Percentiles rank a stretch among this genome's conserved stretches.
Conservation (phyloP, 2,113 vertebrate species). For the Heptranchias perlo region DNA sequence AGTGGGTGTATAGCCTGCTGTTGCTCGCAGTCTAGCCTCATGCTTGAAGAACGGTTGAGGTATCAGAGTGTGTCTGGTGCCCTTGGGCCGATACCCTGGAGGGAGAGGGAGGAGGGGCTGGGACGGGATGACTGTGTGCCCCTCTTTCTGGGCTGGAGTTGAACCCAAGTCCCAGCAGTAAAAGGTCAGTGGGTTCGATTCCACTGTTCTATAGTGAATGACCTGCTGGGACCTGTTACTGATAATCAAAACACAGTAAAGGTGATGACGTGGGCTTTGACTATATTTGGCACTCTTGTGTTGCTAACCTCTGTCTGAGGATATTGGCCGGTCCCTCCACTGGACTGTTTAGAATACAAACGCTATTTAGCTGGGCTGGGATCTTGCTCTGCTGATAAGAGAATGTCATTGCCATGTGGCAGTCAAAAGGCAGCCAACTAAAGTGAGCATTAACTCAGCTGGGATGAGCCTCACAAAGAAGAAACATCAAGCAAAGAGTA, state of each 20-base stretch:
- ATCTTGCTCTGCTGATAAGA: neutral
- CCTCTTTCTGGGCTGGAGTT: neutral
- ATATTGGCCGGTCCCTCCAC: neutral
- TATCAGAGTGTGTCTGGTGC: neutral
- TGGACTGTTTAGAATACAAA: neutral
- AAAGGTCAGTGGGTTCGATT: neutral
- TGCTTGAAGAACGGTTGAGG: neutral
- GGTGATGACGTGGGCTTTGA: neutral
- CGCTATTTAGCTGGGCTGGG: neutral
- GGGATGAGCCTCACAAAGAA: too few species aligned
- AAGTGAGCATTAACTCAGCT: neutral
- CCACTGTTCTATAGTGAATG: neutral
- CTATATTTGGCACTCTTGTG: neutral
- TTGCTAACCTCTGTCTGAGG: neutral
- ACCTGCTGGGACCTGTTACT: neutral
- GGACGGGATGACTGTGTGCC: neutral
- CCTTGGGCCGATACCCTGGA: neutral
- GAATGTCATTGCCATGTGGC: neutral
- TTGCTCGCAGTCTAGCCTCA: neutral
- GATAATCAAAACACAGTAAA: neutral
- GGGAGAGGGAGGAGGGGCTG: neutral
- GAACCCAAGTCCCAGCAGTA: neutral
- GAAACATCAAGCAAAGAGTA: neutral
- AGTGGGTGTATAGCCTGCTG: neutral
- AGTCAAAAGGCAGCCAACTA: too few species aligned